Evolutionary conservation across 2,888 invertebrate species (phyloP).

Genomic region (Hedychridium roseum): DNA sequence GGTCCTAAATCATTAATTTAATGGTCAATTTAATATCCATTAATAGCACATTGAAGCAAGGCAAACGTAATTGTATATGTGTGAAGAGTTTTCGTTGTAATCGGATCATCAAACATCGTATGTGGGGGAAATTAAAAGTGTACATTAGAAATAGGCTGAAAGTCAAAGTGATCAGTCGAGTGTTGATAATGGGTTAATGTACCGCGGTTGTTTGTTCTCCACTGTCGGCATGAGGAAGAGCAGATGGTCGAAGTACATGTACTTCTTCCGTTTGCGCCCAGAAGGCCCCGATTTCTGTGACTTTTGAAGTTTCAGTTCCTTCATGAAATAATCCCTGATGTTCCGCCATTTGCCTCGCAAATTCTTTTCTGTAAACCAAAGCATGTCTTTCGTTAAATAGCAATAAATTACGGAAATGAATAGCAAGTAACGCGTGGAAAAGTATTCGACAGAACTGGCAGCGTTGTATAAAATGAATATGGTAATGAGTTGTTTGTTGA

Average conservation of each 20-base stretch:
- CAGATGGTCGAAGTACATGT: slow-evolving; percentile 53
- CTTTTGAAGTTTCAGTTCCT: slow-evolving; percentile 52
- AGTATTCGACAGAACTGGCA: too few relatives aligned
- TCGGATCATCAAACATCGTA: too few relatives aligned
- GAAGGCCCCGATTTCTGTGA: slow-evolving; percentile 32
- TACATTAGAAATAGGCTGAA: not conserved
- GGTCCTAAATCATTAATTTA: too few relatives aligned
- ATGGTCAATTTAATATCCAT: too few relatives aligned
- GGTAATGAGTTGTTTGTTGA: too few relatives aligned
- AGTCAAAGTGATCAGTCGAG: not conserved
- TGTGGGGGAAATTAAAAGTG: too few relatives aligned
- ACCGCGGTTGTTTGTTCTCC: slow-evolving; percentile 48
- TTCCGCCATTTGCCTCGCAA: slow-evolving; percentile 57
- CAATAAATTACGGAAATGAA: not conserved
- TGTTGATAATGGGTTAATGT: not conserved
- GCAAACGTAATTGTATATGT: too few relatives aligned
- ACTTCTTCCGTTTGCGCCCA: slow-evolving; percentile 52
- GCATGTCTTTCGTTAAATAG: too few relatives aligned
- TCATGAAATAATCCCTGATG: slow-evolving; percentile 58
- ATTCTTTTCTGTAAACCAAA: slow-evolving; percentile 53
- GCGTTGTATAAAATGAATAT: too few relatives aligned
- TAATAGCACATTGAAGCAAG: too few relatives aligned
- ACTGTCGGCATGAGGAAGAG: slow-evolving; percentile 54
- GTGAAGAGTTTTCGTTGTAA: too few relatives aligned
- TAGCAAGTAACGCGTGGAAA: too few relatives aligned